Percentiles rank a stretch among this genome's conserved stretches.
phyloP scores from a whole-genome alignment of 2,797 vertebrate genomes.

The Melopsittacus undulatus region DNA sequence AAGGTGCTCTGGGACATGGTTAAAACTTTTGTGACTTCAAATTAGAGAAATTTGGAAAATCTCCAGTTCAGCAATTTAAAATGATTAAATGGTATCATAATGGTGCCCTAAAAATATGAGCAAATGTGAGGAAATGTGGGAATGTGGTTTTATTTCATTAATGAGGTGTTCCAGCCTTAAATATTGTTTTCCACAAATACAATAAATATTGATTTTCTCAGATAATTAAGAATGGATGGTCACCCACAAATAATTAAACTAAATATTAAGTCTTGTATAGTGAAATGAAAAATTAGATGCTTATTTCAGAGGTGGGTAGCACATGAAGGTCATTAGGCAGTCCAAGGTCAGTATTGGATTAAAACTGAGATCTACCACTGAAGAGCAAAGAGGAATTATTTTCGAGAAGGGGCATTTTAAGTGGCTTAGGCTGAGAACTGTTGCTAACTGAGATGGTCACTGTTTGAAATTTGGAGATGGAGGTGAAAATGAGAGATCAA shows the following conservation, averaged over 20 bases:
- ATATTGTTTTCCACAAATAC: slow-evolving; percentile 10
- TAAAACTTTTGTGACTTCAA: slow-evolving; percentile 55
- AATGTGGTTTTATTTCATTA: not conserved
- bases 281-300: slow-evolving; percentile 29
- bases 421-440: not conserved
- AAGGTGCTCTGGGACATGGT: slow-evolving; percentile 56
- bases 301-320: not conserved
- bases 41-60: slow-evolving; percentile 45
- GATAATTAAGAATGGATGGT: slow-evolving; percentile 44
- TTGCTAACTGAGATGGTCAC: not conserved
- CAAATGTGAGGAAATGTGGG: not conserved
- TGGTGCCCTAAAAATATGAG: not conserved
- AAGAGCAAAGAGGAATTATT: not conserved
- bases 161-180: not conserved
- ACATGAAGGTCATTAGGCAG: not conserved
- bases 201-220: slow-evolving; percentile 30
- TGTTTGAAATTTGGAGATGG: not conserved
- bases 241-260: slow-evolving; percentile 46
- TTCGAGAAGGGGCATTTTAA: not conserved
- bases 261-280: slow-evolving; percentile 19
- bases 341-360: not conserved
- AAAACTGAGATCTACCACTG: not conserved
- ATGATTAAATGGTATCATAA: slow-evolving; percentile 20
- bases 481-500: slow-evolving; percentile 6
- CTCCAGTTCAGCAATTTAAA: slow-evolving; percentile 41